Evolutionary conservation across 2,888 invertebrate species (phyloP).

Genomic region (Tiliacea aurago): DNA sequence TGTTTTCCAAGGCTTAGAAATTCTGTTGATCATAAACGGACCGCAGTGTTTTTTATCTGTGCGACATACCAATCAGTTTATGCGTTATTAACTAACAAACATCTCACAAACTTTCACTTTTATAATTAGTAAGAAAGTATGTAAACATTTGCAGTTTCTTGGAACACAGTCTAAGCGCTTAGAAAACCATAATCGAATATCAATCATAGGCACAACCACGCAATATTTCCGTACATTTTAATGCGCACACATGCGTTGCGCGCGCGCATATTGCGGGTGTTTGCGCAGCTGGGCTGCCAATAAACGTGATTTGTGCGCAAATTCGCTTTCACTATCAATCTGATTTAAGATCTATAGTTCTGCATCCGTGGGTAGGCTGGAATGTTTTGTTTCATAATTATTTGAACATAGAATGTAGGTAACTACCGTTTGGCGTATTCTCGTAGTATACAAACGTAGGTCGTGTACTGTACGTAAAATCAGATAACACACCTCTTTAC

Average conservation of each 20-base stretch:
- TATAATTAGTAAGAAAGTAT: not conserved
- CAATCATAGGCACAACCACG: constrained; percentile 5
- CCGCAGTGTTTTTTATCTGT: not conserved
- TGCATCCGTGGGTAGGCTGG: constrained; percentile 25
- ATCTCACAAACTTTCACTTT: not conserved
- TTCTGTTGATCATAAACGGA: not conserved
- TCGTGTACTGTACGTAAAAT: not conserved
- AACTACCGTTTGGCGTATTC: constrained; percentile 2
- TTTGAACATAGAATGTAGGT: constrained; percentile 13
- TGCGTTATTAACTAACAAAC: not conserved
- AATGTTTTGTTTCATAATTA: constrained; percentile 45
- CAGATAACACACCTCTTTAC: not conserved
- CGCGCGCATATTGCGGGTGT: constrained; percentile 15
- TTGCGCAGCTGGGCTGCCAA: constrained; percentile 50
- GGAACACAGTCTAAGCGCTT: not conserved
- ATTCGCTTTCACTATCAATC: constrained; percentile 53
- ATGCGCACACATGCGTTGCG: constrained; percentile 3
- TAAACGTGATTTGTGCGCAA: constrained; percentile 56
- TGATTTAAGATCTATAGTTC: constrained; percentile 53
- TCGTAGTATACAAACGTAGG: constrained; percentile 45
- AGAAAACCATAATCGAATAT: not conserved
- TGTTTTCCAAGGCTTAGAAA: not conserved
- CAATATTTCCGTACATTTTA: constrained; percentile 12
- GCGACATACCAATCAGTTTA: not conserved
- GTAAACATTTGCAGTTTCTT: not conserved